phyloP scores from a whole-genome alignment of 2,113 vertebrate genomes.

The Piaya cayana region DNA sequence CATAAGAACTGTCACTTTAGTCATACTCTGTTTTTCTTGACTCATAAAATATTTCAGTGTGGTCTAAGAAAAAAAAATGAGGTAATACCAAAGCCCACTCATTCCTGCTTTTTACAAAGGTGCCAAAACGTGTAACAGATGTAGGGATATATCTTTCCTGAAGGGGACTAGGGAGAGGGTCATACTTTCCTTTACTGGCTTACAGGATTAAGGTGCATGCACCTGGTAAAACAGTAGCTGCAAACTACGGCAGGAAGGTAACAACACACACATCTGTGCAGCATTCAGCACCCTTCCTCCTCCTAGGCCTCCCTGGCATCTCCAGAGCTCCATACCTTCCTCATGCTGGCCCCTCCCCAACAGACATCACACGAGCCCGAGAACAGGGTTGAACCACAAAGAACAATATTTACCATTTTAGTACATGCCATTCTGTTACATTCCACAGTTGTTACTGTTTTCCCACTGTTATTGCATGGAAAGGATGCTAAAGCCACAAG shows the following conservation, averaged over 20 bases:
- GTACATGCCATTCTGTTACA: conserved; percentile 39
- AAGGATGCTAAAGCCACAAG: conserved; percentile 53
- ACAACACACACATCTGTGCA: not conserved
- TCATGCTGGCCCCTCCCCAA: not conserved
- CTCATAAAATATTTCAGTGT: not conserved
- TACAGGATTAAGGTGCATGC: not conserved
- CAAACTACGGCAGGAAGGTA: not conserved
- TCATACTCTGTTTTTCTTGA: not conserved
- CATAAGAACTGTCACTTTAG: not conserved
- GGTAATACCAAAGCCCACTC: not conserved
- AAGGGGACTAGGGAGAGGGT: not conserved
- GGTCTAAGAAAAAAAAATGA: not conserved
- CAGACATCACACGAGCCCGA: not conserved
- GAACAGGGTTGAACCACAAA: conserved; percentile 6
- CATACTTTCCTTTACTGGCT: not conserved
- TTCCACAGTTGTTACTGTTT: conserved; percentile 41
- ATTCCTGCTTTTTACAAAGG: not conserved
- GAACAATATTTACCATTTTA: conserved; percentile 48
- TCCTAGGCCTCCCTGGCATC: not conserved
- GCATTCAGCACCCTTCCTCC: not conserved
- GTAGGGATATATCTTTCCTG: not conserved
- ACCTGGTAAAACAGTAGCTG: not conserved
- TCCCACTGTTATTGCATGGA: conserved; percentile 2
- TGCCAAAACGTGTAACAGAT: not conserved
- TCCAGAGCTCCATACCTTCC: not conserved